Evolutionary conservation across 1,140 invertebrate genomes (phyloP), one percentile per base, ranked within the genome.

Genomic region (Maniola jurtina): DNA sequence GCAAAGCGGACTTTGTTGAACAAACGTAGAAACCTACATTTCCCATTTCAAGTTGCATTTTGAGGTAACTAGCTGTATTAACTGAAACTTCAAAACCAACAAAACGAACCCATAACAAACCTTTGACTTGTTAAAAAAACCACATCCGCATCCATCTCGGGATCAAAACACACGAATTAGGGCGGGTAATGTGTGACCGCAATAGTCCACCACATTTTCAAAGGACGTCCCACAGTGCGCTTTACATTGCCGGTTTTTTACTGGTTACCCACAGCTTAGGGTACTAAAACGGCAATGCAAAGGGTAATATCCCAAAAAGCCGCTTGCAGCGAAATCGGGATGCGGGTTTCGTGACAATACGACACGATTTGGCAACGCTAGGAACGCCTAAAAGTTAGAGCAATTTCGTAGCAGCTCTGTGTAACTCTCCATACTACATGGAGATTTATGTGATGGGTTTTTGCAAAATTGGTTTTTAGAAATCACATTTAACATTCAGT

Each of bases 161-260:
- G 54, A 52, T 68, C 61, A 63, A 67, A 52, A 67, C 61, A 68
- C 36, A 47, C 56, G 66, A 68, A 68, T 64, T 63, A 68, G 66
- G 61, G 60, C 61, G 61, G 61, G 61, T 59, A 63, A 68, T 68
- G 55, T 47, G 34, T 66, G 64, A 71, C 69, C 69, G 61, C 65
- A 67, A 67, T 61, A 64, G 42, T 16, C 52, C 36, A 62, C 35
- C 54, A 61, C 58, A 54, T 61, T 69, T 65, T 62, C 66, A 65
- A 71, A 70, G 64, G 66, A 64, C 61, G 64, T 70, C 68, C 73
- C 70, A 76, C 73, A 71, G 57, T 76, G 68, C 73, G 73, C 75
- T 69, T 73, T 73, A 75, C 67, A 76, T 69, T 62, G 68, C 66
- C 59, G 70, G 25, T 36, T 55, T 35, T 13, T 45, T 38, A 10